Base-by-base conservation (phyloP, 1,140 invertebrate species). In the Agrilus planipennis region DNA sequence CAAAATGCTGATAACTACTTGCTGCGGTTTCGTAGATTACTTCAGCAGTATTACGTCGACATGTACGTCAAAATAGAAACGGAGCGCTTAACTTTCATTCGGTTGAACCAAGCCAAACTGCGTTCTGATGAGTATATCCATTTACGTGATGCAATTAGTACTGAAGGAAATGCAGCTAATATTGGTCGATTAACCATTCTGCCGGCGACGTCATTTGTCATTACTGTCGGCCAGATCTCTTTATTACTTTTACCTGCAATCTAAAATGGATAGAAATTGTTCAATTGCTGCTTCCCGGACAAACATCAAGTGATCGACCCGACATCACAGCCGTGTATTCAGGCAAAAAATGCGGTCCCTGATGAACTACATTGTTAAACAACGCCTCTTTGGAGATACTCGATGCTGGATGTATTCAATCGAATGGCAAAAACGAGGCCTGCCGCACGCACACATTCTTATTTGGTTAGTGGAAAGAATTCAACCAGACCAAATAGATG, bases 381-480 rank as follows among this genome's bases (percentile, higher is more conserved):
- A 35, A 38, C 41, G 45, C 31, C 46, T 58, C 15, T 63, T 61
- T 46, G 55, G 54, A 20, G 29, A 45, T 23, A 35, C 34, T 10
- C 34, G 34, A 9, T n/a, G 6, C n/a, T 25, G 23, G 23, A 25
- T 6, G n/a, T n/a, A 25, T n/a, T 25, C 23, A 41, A 50, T 70
- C 5, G 54, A 23, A 31, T 51, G 62, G 57, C 67, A 73, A 44
- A 55, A 53, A 17, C 51, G 65, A 45, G 65, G 69, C 4, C 46
- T 71, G 18, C 66, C 69, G 1, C 70, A 70, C 55, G 53, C 46
- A 40, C 57, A 60, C 47, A 56, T 60, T 37, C 41, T 69, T 1
- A 32, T 71, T 9, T 70, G 57, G 60, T 51, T 65, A 41, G 38
- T 52, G 7, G 39, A 60, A 3, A 60, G 54, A 47, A 58, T 65